phyloP scores from a whole-genome alignment of 2,888 invertebrate genomes.

The Tiliacea aurago region DNA sequence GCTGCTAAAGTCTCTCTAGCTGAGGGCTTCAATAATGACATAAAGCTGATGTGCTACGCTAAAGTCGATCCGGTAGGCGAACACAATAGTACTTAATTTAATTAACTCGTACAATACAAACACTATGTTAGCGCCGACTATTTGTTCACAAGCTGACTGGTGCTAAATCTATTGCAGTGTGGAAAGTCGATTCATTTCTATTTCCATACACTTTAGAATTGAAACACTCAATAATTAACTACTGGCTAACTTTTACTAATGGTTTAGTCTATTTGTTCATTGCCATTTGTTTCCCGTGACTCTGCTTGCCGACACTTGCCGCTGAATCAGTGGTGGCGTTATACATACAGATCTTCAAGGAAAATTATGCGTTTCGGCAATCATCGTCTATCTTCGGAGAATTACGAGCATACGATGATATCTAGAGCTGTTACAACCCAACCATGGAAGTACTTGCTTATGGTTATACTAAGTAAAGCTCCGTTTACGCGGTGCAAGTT shows the following conservation, averaged over 20 bases:
- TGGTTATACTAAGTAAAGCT: too few relatives aligned
- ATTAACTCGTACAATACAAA: conserved; percentile 25
- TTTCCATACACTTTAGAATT: conserved; percentile 44
- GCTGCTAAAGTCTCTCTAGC: background rate
- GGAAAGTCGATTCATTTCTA: conserved; percentile 62
- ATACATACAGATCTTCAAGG: background rate
- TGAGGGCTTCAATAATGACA: background rate
- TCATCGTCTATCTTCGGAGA: background rate
- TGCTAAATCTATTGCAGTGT: conserved; percentile 40
- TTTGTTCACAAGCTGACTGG: conserved; percentile 43
- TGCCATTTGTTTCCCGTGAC: background rate
- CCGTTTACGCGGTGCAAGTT: too few relatives aligned
- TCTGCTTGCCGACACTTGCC: background rate
- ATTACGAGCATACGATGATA: background rate
- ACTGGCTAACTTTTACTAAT: conserved; percentile 34
- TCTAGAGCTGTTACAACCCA: background rate
- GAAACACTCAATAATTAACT: conserved; percentile 20
- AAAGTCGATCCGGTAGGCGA: background rate
- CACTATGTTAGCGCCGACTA: conserved; percentile 45
- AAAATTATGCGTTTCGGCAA: background rate
- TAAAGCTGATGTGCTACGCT: background rate
- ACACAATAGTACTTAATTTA: conserved; percentile 29
- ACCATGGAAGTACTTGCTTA: background rate
- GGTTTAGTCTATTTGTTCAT: background rate
- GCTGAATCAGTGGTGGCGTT: background rate